Conservation (phyloP, 2,888 invertebrate species). For the Tiliacea citrago region DNA sequence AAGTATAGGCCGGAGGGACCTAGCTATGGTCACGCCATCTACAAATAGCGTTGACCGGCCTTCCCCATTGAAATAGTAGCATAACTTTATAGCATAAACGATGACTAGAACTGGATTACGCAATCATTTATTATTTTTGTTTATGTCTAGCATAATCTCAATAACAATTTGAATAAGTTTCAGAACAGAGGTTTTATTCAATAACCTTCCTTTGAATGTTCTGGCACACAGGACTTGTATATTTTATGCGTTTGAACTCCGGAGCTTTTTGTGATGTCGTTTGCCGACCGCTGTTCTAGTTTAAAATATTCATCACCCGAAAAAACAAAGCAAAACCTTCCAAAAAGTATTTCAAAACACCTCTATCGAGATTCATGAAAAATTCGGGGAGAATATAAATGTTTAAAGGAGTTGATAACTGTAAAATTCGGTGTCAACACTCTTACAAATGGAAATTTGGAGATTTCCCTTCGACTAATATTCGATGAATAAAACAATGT, state of each 20-base stretch:
- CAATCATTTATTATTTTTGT: not conserved
- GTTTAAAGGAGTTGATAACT: conserved; percentile 61
- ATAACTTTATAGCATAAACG: not conserved
- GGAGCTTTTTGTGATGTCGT: conserved; percentile 44
- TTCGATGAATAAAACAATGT: conserved; percentile 69
- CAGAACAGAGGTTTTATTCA: conserved; percentile 7
- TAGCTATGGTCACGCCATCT: too few relatives aligned
- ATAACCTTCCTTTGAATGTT: conserved; percentile 20
- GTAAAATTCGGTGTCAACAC: conserved; percentile 60
- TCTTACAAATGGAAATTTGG: conserved; percentile 47
- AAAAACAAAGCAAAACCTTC: conserved; percentile 42
- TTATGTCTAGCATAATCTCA: conserved; percentile 2
- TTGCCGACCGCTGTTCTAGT: conserved; percentile 31
- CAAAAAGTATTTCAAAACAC: conserved; percentile 38
- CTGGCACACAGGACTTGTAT: conserved; percentile 30
- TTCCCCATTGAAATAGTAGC: conserved; percentile 15
- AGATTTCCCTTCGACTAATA: conserved; percentile 44
- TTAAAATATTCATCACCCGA: conserved; percentile 49
- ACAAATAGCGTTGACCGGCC: too few relatives aligned
- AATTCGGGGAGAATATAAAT: conserved; percentile 52
- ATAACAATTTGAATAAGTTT: conserved; percentile 9
- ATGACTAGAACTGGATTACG: not conserved
- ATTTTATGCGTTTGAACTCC: conserved; percentile 49
- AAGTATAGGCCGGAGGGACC: too few relatives aligned
- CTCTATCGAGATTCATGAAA: conserved; percentile 54